phyloP scores from a whole-genome alignment of 2,797 vertebrate species.

The Brachyalestes nurse region DNA sequence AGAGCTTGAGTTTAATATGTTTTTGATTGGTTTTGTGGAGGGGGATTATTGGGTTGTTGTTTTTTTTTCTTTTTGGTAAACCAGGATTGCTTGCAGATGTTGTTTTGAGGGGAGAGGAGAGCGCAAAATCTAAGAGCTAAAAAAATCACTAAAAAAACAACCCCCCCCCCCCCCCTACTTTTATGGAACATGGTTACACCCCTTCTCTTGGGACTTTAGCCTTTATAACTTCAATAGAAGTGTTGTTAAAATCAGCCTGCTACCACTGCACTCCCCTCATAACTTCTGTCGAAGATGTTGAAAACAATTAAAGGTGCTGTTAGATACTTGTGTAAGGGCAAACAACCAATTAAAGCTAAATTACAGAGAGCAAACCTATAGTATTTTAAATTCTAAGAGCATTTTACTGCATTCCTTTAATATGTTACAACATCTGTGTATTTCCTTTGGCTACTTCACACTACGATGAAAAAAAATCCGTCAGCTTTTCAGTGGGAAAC shows the following conservation, averaged over 20 bases:
- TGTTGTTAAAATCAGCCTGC: constrained; percentile 63
- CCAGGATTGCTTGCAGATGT: constrained; percentile 80
- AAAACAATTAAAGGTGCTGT: constrained; percentile 68
- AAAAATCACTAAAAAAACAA: constrained; percentile 75
- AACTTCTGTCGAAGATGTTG: constrained; percentile 68
- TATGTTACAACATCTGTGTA: background rate
- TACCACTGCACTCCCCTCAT: constrained; percentile 53
- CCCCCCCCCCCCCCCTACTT: constrained; percentile 62
- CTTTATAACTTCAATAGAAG: constrained; percentile 59
- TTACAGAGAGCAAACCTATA: background rate
- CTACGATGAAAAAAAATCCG: background rate
- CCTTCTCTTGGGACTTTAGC: constrained; percentile 43
- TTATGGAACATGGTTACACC: constrained; percentile 13
- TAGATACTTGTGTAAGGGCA: constrained; percentile 65
- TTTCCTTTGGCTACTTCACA: background rate
- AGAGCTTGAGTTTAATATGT: constrained; percentile 74
- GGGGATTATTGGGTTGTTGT: constrained; percentile 67
- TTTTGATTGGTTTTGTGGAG: constrained; percentile 72
- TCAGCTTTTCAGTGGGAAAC: constrained; percentile 19
- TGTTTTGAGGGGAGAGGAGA: constrained; percentile 71
- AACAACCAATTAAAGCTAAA: constrained; percentile 60
- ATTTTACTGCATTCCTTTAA: background rate
- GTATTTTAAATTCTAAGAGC: constrained; percentile 34
- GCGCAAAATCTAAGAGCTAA: constrained; percentile 66
- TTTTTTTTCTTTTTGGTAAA: constrained; percentile 55